phyloP scores from a whole-genome alignment of 2,888 invertebrate genomes.

The Microctonus hyperodae region DNA sequence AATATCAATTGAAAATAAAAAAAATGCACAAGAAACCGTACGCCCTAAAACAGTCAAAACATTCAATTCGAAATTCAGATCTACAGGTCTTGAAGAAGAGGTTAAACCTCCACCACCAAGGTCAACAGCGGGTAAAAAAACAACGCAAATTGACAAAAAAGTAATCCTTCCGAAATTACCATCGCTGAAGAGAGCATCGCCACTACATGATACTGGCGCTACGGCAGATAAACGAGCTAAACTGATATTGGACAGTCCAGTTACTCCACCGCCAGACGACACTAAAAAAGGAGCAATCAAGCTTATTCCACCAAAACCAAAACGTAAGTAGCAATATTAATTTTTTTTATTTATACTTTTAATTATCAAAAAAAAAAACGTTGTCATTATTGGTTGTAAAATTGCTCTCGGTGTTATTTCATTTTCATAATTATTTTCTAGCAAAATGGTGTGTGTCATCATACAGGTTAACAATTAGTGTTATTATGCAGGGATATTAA shows the following conservation, averaged over 20 bases:
- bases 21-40: slow-evolving; percentile 69
- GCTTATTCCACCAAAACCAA: slow-evolving; percentile 86
- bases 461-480: slow-evolving; percentile 8
- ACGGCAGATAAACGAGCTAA: slow-evolving; percentile 83
- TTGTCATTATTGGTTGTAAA: slow-evolving; percentile 20
- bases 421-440: slow-evolving; percentile 23
- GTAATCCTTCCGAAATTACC: slow-evolving; percentile 63
- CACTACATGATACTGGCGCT: slow-evolving; percentile 57
- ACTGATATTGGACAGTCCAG: slow-evolving; percentile 54
- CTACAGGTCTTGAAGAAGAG: slow-evolving; percentile 89
- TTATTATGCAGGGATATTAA: slow-evolving; percentile 38
- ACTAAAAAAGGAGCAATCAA: slow-evolving; percentile 81
- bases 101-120: slow-evolving; percentile 85
- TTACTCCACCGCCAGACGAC: slow-evolving; percentile 64
- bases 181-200: slow-evolving; percentile 63
- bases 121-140: slow-evolving; percentile 70
- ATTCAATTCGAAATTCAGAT: slow-evolving; percentile 89
- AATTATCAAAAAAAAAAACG: not conserved
- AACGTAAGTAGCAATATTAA: slow-evolving; percentile 78
- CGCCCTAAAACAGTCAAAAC: slow-evolving; percentile 92
- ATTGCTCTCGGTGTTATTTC: slow-evolving; percentile 21
- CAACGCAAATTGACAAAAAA: slow-evolving; percentile 57
- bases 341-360: not conserved
- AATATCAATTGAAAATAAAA: slow-evolving; percentile 82
- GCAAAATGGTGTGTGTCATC: slow-evolving; percentile 17